phyloP scores from a whole-genome alignment of 2,113 vertebrate genomes.

The Ictidomys tridecemlineatus region DNA sequence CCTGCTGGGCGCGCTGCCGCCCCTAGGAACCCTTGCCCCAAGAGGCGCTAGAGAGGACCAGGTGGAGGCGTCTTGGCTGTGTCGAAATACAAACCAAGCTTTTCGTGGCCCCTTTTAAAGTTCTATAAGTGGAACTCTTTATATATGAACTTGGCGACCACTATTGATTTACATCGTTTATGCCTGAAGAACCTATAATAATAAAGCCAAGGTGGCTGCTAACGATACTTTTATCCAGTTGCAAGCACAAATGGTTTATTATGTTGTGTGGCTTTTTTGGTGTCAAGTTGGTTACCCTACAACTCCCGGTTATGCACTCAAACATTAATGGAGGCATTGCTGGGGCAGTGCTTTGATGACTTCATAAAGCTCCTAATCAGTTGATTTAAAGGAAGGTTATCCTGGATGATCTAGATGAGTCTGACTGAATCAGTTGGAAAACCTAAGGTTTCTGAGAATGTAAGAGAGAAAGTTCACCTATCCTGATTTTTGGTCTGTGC shows the following conservation, averaged over 20 bases:
- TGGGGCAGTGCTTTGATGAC: background rate
- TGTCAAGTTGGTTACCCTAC: background rate
- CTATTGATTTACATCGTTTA: constrained; percentile 53
- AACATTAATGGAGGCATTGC: background rate
- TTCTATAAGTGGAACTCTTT: constrained; percentile 37
- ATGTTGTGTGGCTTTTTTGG: constrained; percentile 29
- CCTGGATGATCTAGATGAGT: background rate
- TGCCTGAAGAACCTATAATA: constrained; percentile 40
- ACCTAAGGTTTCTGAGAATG: background rate
- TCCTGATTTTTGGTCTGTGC: background rate
- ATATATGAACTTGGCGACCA: background rate
- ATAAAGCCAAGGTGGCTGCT: constrained; percentile 46
- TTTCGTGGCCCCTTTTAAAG: constrained; percentile 48
- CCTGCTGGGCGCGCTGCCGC: constrained; percentile 54
- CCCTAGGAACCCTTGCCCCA: background rate
- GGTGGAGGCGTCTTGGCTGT: background rate
- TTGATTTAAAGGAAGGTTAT: constrained; percentile 11
- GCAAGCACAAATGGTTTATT: constrained; percentile 15
- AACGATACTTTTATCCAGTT: background rate
- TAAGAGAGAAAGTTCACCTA: background rate
- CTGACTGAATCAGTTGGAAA: background rate
- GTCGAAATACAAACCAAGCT: background rate
- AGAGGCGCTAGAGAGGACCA: background rate
- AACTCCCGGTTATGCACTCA: background rate
- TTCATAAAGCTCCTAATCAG: constrained; percentile 44